These are phyloP conservation scores for Chesias legatella DNA, from an alignment of 2,888 invertebrate genomes.

Conservation along the genomic window DNA sequence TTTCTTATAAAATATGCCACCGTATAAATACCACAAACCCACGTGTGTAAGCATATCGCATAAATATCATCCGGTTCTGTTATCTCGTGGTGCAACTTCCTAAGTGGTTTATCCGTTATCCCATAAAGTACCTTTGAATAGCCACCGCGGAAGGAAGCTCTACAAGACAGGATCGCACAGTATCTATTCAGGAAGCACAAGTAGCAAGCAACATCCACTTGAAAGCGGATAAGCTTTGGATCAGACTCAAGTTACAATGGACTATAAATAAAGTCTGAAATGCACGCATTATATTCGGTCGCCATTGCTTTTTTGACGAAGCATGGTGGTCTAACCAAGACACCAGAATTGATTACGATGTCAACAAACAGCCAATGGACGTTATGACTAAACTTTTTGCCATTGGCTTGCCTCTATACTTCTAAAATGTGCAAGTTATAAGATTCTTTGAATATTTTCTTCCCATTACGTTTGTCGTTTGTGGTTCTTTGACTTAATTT, in stretches of 20 bases:
- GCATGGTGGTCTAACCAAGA: slow-evolving; percentile 48
- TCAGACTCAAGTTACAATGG: slow-evolving; percentile 52
- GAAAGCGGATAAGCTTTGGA: slow-evolving; percentile 58
- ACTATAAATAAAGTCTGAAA: slow-evolving; percentile 39
- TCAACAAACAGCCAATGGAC: slow-evolving; percentile 26
- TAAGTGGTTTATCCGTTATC: slow-evolving; percentile 67
- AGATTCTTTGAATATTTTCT: neutral
- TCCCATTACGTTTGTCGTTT: slow-evolving; percentile 18
- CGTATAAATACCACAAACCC: slow-evolving; percentile 28
- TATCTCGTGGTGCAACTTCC: slow-evolving; percentile 46
- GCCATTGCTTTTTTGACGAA: slow-evolving; percentile 25
- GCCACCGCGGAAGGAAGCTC: slow-evolving; percentile 69
- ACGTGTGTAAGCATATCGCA: slow-evolving; percentile 28
- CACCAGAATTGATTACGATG: slow-evolving; percentile 33
- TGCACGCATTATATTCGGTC: slow-evolving; percentile 17
- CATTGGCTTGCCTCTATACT: slow-evolving; percentile 7
- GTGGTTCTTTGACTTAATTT: slow-evolving; percentile 29
- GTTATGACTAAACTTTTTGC: slow-evolving; percentile 32
- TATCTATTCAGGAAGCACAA: slow-evolving; percentile 70
- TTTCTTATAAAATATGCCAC: slow-evolving; percentile 27
- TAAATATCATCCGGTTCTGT: slow-evolving; percentile 27
- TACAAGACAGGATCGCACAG: slow-evolving; percentile 55
- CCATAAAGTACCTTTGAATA: slow-evolving; percentile 40
- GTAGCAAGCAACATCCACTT: slow-evolving; percentile 52
- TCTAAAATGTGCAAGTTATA: slow-evolving; percentile 1